These are phyloP conservation scores for Narcine bancroftii DNA, from an alignment of 2,113 vertebrate species.

Conservation along the genomic window DNA sequence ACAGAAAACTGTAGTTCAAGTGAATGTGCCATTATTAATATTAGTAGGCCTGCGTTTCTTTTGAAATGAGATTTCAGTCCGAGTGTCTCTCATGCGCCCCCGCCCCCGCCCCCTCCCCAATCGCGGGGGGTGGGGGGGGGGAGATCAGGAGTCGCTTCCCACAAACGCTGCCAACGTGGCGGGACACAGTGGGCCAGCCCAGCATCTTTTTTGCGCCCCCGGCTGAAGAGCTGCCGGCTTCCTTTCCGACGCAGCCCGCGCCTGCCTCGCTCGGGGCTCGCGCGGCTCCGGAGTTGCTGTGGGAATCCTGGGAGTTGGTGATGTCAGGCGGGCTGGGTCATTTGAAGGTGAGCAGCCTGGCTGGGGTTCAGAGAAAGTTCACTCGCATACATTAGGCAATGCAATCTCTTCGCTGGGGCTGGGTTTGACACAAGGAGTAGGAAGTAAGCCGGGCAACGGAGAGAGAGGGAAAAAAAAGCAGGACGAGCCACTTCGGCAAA, in stretches of 20 bases:
- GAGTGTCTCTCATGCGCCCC: not conserved
- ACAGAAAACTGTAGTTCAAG: not conserved
- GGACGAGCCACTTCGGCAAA: slow-evolving; percentile 64
- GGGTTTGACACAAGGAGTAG: slow-evolving; percentile 86
- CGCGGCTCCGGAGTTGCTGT: slow-evolving; percentile 68
- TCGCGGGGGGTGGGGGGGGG: no score
- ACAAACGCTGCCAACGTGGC: not conserved
- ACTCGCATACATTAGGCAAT: slow-evolving; percentile 98
- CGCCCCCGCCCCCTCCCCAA: no score
- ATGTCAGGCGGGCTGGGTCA: slow-evolving; percentile 93
- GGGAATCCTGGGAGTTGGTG: slow-evolving; percentile 76
- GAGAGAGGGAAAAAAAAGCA: no score
- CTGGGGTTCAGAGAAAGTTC: slow-evolving; percentile 98
- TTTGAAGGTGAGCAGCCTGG: slow-evolving; percentile 98
- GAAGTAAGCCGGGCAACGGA: slow-evolving; percentile 82
- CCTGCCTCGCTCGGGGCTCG: slow-evolving; percentile 56
- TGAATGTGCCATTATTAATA: not conserved
- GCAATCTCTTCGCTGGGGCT: slow-evolving; percentile 83
- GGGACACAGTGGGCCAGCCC: no score
- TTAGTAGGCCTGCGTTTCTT: not conserved
- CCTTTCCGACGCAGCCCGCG: slow-evolving; percentile 34
- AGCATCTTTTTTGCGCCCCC: not conserved
- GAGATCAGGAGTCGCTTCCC: no score
- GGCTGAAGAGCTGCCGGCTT: no score
- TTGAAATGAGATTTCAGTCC: not conserved